These are phyloP conservation scores for Morone chrysops DNA, from an alignment of 2,113 vertebrate genomes.

Conservation along the genomic window DNA sequence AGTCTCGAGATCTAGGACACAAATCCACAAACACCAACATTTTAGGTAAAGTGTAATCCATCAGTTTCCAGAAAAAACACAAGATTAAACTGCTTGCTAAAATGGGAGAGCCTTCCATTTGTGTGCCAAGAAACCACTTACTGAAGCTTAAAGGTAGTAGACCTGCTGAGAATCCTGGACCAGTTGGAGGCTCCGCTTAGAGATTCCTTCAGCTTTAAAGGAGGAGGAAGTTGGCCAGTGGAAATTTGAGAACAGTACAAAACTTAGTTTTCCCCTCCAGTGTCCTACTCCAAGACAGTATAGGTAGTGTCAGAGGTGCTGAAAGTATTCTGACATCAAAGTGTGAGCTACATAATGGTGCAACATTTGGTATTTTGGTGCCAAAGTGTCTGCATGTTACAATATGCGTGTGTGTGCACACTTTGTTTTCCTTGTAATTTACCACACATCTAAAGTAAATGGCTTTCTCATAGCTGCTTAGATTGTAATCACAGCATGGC, in stretches of 20 bases:
- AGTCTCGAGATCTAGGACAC: background rate
- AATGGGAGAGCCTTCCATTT: constrained; percentile 17
- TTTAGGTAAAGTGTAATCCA: constrained; percentile 3
- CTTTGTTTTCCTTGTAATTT: constrained; percentile 65
- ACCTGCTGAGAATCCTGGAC: constrained; percentile 14
- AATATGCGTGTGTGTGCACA: constrained; percentile 27
- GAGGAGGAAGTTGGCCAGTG: constrained; percentile 9
- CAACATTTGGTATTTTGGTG: constrained; percentile 35
- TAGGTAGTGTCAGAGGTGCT: constrained; percentile 1
- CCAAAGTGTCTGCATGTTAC: constrained; percentile 54
- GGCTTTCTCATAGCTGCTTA: constrained; percentile 53
- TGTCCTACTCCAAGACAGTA: background rate
- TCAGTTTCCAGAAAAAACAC: constrained; percentile 26
- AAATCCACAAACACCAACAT: background rate
- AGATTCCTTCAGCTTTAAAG: constrained; percentile 14
- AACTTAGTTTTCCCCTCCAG: constrained; percentile 8
- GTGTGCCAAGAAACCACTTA: constrained; percentile 60
- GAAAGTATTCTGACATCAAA: constrained; percentile 10
- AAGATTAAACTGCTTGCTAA: constrained; percentile 32
- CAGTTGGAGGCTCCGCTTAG: constrained; percentile 3
- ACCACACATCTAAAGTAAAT: constrained; percentile 53
- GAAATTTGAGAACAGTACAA: constrained; percentile 27
- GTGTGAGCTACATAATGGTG: constrained; percentile 1
- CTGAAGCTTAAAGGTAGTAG: constrained; percentile 36
- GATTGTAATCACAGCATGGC: constrained; percentile 72